Conservation (phyloP, 2,888 invertebrate species). For the Amaurobius ferox region DNA sequence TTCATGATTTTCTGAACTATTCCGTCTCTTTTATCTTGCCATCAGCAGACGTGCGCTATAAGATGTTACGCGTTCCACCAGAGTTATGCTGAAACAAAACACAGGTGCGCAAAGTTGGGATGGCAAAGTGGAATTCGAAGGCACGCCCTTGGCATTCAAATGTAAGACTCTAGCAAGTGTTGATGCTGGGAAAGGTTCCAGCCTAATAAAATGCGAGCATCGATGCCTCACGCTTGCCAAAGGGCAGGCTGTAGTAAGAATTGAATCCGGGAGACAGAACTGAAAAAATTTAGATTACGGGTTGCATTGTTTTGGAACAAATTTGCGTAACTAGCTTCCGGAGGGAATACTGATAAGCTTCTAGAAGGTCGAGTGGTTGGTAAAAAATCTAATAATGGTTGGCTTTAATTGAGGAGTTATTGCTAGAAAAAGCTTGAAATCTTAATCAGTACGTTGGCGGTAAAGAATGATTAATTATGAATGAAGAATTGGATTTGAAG, state of each 20-base stretch:
- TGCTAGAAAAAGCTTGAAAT: too few species aligned
- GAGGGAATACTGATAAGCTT: too few species aligned
- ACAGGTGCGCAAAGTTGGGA: neutral
- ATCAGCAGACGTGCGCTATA: too few species aligned
- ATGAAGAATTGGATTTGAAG: too few species aligned
- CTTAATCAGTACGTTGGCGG: too few species aligned
- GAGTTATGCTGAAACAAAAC: neutral
- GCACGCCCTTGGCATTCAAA: slow-evolving; percentile 67
- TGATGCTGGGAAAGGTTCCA: neutral
- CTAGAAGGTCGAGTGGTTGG: too few species aligned
- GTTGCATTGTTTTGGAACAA: neutral
- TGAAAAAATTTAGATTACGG: neutral
- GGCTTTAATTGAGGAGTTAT: too few species aligned
- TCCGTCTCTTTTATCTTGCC: too few species aligned
- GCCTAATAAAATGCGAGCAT: neutral
- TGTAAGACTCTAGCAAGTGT: neutral
- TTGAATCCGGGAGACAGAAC: neutral
- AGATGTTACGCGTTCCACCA: neutral
- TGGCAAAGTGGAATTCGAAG: slow-evolving; percentile 24
- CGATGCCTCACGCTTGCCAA: neutral
- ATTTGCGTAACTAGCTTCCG: neutral
- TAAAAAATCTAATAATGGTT: too few species aligned
- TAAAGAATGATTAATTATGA: too few species aligned
- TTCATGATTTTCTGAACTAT: too few species aligned
- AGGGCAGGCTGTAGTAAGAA: neutral